phyloP scores from a whole-genome alignment of 2,888 invertebrate species.

The Napeogenes inachia region DNA sequence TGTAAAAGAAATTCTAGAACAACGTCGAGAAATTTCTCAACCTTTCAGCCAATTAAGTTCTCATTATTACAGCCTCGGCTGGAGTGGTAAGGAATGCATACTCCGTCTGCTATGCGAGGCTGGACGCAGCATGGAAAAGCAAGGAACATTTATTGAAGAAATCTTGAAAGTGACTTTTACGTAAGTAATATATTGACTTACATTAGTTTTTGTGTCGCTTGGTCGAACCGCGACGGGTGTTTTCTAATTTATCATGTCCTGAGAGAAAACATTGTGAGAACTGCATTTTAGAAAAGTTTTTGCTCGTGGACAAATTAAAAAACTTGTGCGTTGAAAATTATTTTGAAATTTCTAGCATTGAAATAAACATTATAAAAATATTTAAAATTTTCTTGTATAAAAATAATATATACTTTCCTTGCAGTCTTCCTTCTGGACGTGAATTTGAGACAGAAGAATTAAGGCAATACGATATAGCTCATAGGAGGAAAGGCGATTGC shows the following conservation, averaged over 20 bases:
- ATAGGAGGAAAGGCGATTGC: constrained; percentile 48
- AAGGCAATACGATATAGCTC: constrained; percentile 70
- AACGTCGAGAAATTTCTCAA: background rate
- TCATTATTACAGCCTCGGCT: constrained; percentile 63
- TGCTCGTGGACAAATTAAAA: background rate
- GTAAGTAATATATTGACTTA: constrained; percentile 60
- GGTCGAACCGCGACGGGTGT: background rate
- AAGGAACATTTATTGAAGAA: constrained; percentile 80
- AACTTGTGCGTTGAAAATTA: background rate
- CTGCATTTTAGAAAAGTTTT: constrained; percentile 5
- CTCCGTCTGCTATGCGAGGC: constrained; percentile 80
- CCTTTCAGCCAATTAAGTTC: constrained; percentile 6
- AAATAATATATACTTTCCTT: constrained; percentile 36
- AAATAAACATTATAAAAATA: too few species aligned
- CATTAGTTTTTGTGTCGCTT: constrained; percentile 1
- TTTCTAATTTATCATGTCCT: background rate
- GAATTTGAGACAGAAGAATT: constrained; percentile 49
- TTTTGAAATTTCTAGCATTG: too few species aligned
- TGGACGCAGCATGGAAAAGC: constrained; percentile 57
- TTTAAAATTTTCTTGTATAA: background rate
- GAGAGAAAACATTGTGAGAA: background rate
- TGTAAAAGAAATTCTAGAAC: background rate
- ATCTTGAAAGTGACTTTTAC: constrained; percentile 81
- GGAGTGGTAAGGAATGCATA: constrained; percentile 78
- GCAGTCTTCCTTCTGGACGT: constrained; percentile 66